A percentile compares a stretch with the other conserved stretches of the same genome.
Conservation (phyloP, 2,113 vertebrate genomes). For the Tragelaphus strepsiceros region DNA sequence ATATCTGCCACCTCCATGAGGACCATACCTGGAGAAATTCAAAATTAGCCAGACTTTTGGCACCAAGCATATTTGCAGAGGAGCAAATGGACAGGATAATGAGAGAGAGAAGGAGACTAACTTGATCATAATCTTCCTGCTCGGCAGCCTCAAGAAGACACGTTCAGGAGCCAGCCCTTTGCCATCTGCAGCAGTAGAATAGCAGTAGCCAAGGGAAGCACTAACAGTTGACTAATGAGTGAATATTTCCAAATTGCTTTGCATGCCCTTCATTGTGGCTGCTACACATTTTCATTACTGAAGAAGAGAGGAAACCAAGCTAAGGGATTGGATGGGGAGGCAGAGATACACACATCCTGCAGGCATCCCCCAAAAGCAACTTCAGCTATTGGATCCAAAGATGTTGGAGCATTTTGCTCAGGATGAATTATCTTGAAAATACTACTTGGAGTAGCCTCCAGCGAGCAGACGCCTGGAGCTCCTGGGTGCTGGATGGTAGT, state of each 20-base stretch:
- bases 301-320: background rate
- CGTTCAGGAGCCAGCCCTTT: background rate
- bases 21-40: background rate
- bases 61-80: background rate
- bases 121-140: background rate
- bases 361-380: background rate
- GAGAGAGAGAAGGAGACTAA: background rate
- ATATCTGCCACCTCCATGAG: slow-evolving; percentile 62
- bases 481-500: background rate
- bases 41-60: slow-evolving; percentile 48
- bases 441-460: background rate
- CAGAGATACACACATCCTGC: background rate
- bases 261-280: background rate
- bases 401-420: background rate
- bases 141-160: background rate
- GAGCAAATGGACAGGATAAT: background rate
- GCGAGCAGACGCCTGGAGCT: background rate
- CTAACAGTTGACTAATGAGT: background rate
- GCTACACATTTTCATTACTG: background rate
- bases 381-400: background rate
- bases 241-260: slow-evolving; percentile 1
- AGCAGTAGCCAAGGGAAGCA: background rate
- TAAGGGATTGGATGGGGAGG: background rate
- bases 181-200: background rate
- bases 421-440: background rate